Evolutionary conservation across 1,140 invertebrate species (phyloP).

Genomic region (Halesus radiatus): DNA sequence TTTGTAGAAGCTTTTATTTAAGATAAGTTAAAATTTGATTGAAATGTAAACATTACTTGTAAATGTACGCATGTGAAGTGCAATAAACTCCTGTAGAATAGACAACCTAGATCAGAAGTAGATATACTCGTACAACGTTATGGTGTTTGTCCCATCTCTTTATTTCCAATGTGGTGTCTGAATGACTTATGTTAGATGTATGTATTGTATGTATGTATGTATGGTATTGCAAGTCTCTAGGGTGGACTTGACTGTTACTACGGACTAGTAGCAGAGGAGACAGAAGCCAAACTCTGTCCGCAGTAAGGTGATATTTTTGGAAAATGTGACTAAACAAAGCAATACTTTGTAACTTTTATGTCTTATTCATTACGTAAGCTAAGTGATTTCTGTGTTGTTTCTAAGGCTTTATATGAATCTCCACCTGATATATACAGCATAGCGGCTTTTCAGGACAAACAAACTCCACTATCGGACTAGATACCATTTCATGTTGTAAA

Average conservation of each 20-base stretch:
- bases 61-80: constrained; percentile 50
- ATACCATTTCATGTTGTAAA: constrained; percentile 55
- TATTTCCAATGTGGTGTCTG: constrained; percentile 55
- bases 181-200: constrained; percentile 53
- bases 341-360: constrained; percentile 77
- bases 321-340: constrained; percentile 78
- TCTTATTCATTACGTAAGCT: constrained; percentile 64
- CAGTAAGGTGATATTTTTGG: constrained; percentile 76
- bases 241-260: constrained; percentile 34
- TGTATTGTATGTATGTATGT: constrained; percentile 53
- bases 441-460: constrained; percentile 48
- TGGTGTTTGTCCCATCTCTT: constrained; percentile 53
- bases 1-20: constrained; percentile 34
- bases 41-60: constrained; percentile 32
- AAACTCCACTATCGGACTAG: constrained; percentile 48
- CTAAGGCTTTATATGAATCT: constrained; percentile 50
- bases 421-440: constrained; percentile 39
- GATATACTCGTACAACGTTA: constrained; percentile 49
- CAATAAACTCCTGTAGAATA: constrained; percentile 54
- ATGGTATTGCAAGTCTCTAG: constrained; percentile 35
- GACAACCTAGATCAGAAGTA: constrained; percentile 53
- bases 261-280: neutral
- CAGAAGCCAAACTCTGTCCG: constrained; percentile 51
- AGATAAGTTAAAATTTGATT: constrained; percentile 43
- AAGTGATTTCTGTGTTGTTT: constrained; percentile 55